These are phyloP conservation scores for Thysanoteuthis rhombus DNA, from an alignment of 2,888 invertebrate genomes.

Conservation along the genomic window DNA sequence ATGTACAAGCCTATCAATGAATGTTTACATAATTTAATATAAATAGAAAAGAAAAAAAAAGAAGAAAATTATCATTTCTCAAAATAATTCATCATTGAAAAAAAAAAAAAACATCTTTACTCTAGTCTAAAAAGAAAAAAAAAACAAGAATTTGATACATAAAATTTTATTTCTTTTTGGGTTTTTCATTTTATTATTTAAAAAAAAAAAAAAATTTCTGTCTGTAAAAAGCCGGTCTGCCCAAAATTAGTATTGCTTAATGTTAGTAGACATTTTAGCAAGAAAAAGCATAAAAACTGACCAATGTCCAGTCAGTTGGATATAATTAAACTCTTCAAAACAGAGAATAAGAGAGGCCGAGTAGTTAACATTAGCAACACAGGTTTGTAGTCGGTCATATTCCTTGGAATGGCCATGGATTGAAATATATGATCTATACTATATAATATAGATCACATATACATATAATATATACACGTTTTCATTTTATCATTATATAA, in stretches of 20 bases:
- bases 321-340: constrained; percentile 12
- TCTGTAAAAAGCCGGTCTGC: background rate
- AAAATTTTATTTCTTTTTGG: constrained; percentile 12
- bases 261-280: constrained; percentile 12
- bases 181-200: background rate
- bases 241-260: background rate
- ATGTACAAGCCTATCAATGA: background rate
- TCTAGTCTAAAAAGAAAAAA: background rate
- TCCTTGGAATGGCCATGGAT: background rate
- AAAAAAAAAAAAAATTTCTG: background rate
- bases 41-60: background rate
- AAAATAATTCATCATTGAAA: background rate
- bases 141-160: background rate
- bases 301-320: background rate
- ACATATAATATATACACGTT: background rate
- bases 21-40: background rate
- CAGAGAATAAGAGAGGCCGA: background rate
- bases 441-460: background rate
- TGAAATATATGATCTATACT: too few relatives aligned
- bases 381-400: background rate
- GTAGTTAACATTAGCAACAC: background rate
- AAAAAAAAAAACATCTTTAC: background rate
- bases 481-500: background rate
- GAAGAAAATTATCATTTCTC: background rate
- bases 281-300: background rate